Evolutionary conservation across 1,140 invertebrate genomes (phyloP), one percentile per base, ranked within the genome.

Genomic region (Drosophila quadrilineata): DNA sequence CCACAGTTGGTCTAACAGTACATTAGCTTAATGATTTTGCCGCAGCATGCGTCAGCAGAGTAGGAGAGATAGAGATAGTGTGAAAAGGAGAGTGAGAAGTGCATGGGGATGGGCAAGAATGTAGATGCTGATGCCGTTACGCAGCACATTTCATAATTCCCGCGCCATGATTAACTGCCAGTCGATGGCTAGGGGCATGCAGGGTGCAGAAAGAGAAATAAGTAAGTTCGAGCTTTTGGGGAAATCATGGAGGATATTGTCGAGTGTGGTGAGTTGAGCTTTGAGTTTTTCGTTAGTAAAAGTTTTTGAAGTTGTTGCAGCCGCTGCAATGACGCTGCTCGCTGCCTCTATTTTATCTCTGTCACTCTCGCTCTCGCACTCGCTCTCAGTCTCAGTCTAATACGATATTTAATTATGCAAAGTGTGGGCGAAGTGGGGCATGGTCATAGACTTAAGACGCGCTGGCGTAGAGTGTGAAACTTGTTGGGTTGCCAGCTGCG

Each of bases 61-160:
- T 3, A 19, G 14, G 19, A 28, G 17, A 19, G 17, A 21, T 35
- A 14, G 29, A 21, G 31, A 26, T 16, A 3, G 19, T 14, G 3
- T 40, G 45, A 28, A 24, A 9, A 36, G 49, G 28, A 65, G n/a
- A n/a, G n/a, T n/a, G n/a, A 58, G 49, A 71, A 67, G 36, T 56
- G 36, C 57, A 58, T 35, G 5, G 14, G 40, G 33, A 24, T 24
- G 17, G 10, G 14, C 33, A 16, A 40, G 53, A 9, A 52, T 52
- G 60, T 50, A 59, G 56, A 60, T 21, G 56, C 43, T 65, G 56
- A 60, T 21, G 56, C 43, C 48, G 65, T 80, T 80, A 82, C 77
- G 77, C 73, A 84, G 76, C 76, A 82, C 76, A 82, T 82, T 82
- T 82, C 76, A 82, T 82, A 82, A 84, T 84, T 82, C 76, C 76